Base-by-base conservation (phyloP, 2,113 vertebrate genomes). In the Azemiops feae region DNA sequence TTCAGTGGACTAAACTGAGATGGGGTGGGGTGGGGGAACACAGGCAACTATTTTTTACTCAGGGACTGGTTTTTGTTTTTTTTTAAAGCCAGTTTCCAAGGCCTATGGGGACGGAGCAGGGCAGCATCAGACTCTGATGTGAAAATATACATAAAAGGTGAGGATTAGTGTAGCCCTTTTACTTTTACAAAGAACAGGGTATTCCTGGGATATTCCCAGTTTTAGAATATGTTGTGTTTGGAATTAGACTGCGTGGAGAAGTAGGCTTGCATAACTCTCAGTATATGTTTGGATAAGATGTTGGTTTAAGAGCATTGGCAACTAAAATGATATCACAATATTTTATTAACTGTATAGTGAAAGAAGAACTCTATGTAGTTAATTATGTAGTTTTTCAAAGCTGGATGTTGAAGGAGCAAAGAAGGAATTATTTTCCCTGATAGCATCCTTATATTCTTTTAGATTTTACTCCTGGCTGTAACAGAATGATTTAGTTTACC, bases 341-440 rank as follows among this genome's bases (percentile, higher is more conserved):
- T 95, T 96, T 95, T 94, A 96, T 94, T 95, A 96, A 95, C 96
- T 92, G 87, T 94, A 93, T 4, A 0, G 94, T 94, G 92, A 96
- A 93, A 94, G 50, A 89, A 93, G 95, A 92, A 14, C 86, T 57
- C 91, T 95, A 54, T 93, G 96, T 95, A 93, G 64, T 87, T 94
- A 97, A 95, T 96, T 94, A 92, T 89, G 95, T 96, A 96, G 95
- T 91, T 96, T 96, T 96, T 95, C 94, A 95, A 92, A 94, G 86
- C 27, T 95, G 55, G 81, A 90, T 95, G 91, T 93, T 39, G 88
- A 89, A 95, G 69, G 87, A 91, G 90, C 90, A 94, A 53, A 87
- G 89, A 91, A 64, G 57, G 18, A 81, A 91, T 94, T 91, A 7
- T 92, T 92, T 94, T 92, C 91, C 81, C 60, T 23, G 57, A 92